Evolutionary conservation across 2,888 invertebrate genomes (phyloP).

Genomic region (Trachelus stipa): DNA sequence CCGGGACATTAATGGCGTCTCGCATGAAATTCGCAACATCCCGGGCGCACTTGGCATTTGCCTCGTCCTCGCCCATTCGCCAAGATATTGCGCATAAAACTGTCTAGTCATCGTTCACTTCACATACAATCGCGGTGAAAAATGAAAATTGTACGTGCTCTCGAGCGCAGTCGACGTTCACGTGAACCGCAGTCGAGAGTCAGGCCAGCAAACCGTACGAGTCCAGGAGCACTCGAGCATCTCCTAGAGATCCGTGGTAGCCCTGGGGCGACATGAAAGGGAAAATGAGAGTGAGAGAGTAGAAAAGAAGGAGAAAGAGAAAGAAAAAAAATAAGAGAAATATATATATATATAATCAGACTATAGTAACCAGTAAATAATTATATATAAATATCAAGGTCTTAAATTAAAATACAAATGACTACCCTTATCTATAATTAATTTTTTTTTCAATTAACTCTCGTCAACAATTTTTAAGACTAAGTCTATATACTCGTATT

Average conservation of each 20-base stretch:
- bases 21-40: background rate
- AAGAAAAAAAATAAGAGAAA: no score
- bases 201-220: background rate
- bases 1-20: background rate
- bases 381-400: no score
- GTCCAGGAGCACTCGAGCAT: conserved; percentile 25
- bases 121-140: conserved; percentile 28
- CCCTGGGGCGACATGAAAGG: conserved; percentile 2
- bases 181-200: conserved; percentile 21
- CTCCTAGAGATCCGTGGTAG: conserved; percentile 18
- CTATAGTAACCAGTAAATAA: background rate
- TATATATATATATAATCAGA: background rate
- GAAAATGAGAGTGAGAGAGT: background rate
- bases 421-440: no score
- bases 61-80: conserved; percentile 6
- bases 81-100: conserved; percentile 35
- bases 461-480: background rate
- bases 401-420: no score
- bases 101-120: conserved; percentile 34
- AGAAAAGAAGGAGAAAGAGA: no score
- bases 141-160: conserved; percentile 41
- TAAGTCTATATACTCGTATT: no score
- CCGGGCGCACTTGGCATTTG: background rate
- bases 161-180: conserved; percentile 22
- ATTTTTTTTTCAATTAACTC: no score